Percentiles rank a stretch among this genome's conserved stretches.
These are phyloP conservation scores for Sciurus vulgaris DNA, from an alignment of 2,797 vertebrate genomes.

Conservation along the genomic window DNA sequence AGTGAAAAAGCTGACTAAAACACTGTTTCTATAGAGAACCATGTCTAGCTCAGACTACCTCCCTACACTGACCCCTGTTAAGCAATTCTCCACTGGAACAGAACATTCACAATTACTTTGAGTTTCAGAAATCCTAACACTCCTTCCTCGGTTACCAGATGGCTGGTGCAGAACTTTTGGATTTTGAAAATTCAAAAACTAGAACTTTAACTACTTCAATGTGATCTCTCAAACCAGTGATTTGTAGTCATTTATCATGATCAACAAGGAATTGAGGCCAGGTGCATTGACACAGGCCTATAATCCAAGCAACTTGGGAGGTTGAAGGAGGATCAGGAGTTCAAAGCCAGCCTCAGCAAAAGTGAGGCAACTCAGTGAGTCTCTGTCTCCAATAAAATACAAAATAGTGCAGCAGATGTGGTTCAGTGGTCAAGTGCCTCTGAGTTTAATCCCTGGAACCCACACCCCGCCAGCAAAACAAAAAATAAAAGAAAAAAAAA, in stretches of 20 bases:
- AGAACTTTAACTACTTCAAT: not conserved
- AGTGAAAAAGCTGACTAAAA: too few species aligned
- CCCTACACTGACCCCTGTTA: not conserved
- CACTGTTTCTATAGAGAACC: not conserved
- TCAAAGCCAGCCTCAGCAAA: too few species aligned
- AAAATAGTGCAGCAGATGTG: too few species aligned
- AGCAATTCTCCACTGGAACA: not conserved
- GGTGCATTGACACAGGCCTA: too few species aligned
- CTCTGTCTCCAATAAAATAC: too few species aligned
- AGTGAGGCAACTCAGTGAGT: too few species aligned
- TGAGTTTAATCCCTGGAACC: too few species aligned
- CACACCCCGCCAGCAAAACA: too few species aligned
- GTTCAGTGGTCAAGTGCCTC: too few species aligned
- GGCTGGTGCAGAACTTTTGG: not conserved
- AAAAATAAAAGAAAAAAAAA: not conserved
- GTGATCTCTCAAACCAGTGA: not conserved
- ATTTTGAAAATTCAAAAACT: slow-evolving; percentile 9
- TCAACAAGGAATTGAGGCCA: not conserved
- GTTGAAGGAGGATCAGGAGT: too few species aligned
- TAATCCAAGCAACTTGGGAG: too few species aligned
- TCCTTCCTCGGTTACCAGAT: not conserved
- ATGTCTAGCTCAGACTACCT: not conserved
- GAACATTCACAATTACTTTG: not conserved
- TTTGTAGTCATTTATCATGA: not conserved
- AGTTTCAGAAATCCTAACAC: not conserved